Percentiles rank a stretch among this genome's conserved stretches.
These are phyloP conservation scores for Malurus splendens DNA, from an alignment of 2,797 vertebrate species.

Conservation along the genomic window DNA sequence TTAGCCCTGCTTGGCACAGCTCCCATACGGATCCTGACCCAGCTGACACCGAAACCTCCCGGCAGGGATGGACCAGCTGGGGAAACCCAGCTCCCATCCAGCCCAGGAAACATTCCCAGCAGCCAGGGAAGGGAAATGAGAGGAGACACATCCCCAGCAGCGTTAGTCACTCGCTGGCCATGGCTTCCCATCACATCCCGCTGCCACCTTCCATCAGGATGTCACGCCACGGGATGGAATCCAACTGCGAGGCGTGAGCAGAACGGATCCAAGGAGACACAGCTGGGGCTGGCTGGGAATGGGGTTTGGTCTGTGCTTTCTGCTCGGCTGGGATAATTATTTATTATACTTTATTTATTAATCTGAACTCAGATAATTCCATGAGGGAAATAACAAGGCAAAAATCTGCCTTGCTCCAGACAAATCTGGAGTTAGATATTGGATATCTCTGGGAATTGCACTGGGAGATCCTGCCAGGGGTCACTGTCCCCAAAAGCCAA, in stretches of 20 bases:
- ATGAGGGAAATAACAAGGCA: accelerated
- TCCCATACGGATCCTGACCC: accelerated
- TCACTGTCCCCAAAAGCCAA: background rate
- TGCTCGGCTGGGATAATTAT: background rate
- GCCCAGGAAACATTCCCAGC: background rate
- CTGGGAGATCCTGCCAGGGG: accelerated
- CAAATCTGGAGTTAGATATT: accelerated
- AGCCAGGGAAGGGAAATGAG: background rate
- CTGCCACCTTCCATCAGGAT: background rate
- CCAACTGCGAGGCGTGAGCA: background rate
- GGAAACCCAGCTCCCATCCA: background rate
- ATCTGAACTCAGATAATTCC: background rate
- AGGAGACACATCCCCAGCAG: background rate
- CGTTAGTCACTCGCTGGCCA: background rate
- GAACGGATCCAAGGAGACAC: background rate
- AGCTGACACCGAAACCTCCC: background rate
- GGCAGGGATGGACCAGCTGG: background rate
- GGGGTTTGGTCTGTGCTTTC: background rate
- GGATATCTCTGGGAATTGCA: background rate
- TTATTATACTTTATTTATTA: no score
- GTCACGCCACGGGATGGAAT: background rate
- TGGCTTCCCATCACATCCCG: background rate
- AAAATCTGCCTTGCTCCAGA: background rate
- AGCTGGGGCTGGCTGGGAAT: accelerated
- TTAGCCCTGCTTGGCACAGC: background rate